Conservation (phyloP, 2,888 invertebrate species). For the Volucella inanis region DNA sequence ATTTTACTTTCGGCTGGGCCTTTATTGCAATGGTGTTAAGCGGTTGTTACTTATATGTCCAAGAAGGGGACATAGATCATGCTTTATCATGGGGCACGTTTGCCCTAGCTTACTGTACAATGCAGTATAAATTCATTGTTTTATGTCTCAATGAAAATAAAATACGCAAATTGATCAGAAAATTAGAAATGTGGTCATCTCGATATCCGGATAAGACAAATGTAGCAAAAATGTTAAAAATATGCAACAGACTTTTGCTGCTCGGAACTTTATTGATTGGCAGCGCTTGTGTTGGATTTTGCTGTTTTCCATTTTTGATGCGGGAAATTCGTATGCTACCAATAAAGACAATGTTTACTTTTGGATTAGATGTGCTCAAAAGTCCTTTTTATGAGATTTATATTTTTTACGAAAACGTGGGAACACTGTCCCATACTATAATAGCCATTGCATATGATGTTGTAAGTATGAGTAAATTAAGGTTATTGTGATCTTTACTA, state of each 20-base stretch:
- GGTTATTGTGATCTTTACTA: background rate
- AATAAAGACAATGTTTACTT: conserved; percentile 44
- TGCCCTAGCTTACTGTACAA: conserved; percentile 31
- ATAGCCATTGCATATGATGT: conserved; percentile 36
- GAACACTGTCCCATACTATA: conserved; percentile 10
- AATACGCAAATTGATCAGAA: conserved; percentile 22
- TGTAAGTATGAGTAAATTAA: conserved; percentile 13
- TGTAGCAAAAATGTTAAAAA: conserved; percentile 16
- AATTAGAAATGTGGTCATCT: conserved; percentile 21
- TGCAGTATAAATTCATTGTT: conserved; percentile 41
- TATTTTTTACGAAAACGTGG: conserved; percentile 22
- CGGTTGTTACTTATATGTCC: conserved; percentile 17
- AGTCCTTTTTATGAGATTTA: conserved; percentile 40
- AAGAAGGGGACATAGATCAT: conserved; percentile 16
- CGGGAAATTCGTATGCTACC: conserved; percentile 16
- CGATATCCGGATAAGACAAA: conserved; percentile 42
- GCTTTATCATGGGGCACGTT: conserved; percentile 23
- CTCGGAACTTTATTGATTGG: conserved; percentile 15
- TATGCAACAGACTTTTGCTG: conserved; percentile 17
- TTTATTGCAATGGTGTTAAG: conserved; percentile 23
- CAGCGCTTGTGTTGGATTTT: conserved; percentile 22
- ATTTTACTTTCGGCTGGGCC: conserved; percentile 39
- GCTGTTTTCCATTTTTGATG: conserved; percentile 8
- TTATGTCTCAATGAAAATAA: conserved; percentile 34
- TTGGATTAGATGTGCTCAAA: conserved; percentile 38